Evolutionary conservation across 2,888 invertebrate genomes (phyloP), one percentile per base, ranked within the genome.

Genomic region (Drosophila kanekoi): DNA sequence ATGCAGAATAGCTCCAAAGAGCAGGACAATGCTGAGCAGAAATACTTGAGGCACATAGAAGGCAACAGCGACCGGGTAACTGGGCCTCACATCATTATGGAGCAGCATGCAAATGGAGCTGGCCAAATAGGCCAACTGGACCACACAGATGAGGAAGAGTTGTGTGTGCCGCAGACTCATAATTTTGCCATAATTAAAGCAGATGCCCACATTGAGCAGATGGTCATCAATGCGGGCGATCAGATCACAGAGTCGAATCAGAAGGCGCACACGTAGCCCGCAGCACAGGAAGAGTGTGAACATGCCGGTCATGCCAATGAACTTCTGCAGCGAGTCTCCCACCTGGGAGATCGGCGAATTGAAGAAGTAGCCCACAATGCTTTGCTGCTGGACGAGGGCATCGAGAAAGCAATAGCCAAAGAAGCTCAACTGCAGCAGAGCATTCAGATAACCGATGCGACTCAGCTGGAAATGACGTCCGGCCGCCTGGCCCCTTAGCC

Each of bases 341-440:
- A 92, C 71, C 61, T 88, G 82, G 0, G 92, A 91, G 40, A 92
- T 91, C 49, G 91, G 86, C 13, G 92, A 91, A 49, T 91, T 89
- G 52, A 92, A 91, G 64, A 92, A 92, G 66, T 90, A 92, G 2
- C 90, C 90, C 14, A 92, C 91, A 74, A 92, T 92, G 10, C 91
- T 92, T 51, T 92, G 91, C 51, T 90, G 78, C 47, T 88, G 64
- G 4, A 89, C 52, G 45, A 91, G 86, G 0, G 92, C 89, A 28
- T 81, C 72, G 9, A 90, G 38, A 47, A 91, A 92, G 64, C 92
- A 92, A 58, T 89, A 90, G 72, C 89, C 87, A 45, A 91, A 92
- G 72, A 91, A 88, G 16, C 74, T 76, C 40, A 91, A 54, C 68
- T 92, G 92, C 0, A 90, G 41, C 4, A 86, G 51, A 10, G 90